Conservation (phyloP, 2,113 vertebrate genomes). For the Hipposideros armiger region DNA sequence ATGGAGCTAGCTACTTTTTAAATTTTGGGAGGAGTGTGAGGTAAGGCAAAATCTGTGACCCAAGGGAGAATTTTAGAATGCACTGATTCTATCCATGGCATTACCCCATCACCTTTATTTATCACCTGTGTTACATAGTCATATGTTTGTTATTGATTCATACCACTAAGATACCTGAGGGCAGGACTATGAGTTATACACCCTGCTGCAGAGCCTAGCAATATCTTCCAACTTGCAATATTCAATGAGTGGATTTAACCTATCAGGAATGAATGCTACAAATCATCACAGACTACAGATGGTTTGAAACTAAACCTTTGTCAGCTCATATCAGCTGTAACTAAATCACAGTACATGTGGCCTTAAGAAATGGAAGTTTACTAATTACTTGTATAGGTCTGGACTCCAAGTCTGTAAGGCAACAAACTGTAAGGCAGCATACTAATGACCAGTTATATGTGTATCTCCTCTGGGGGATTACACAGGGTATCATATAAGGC, state of each 20-base stretch:
- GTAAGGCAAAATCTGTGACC: background rate
- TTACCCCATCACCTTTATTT: background rate
- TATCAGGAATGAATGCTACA: background rate
- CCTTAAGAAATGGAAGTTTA: constrained; percentile 1
- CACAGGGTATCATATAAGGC: background rate
- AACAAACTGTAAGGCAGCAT: background rate
- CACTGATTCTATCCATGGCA: background rate
- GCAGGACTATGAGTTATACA: background rate
- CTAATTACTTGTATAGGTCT: background rate
- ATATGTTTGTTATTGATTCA: background rate
- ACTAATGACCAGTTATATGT: background rate
- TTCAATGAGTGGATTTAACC: background rate
- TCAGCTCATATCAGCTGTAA: background rate
- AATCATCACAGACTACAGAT: background rate
- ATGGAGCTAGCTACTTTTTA: background rate
- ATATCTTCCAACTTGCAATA: background rate
- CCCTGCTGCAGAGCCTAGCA: background rate
- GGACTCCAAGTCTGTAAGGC: background rate
- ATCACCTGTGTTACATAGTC: background rate
- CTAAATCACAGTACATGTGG: background rate
- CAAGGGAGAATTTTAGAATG: background rate
- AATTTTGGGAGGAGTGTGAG: background rate
- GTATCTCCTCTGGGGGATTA: background rate
- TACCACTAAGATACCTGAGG: background rate
- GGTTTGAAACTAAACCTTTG: background rate